phyloP scores from a whole-genome alignment of 2,888 invertebrate species.

The Drosophila stalkeri region DNA sequence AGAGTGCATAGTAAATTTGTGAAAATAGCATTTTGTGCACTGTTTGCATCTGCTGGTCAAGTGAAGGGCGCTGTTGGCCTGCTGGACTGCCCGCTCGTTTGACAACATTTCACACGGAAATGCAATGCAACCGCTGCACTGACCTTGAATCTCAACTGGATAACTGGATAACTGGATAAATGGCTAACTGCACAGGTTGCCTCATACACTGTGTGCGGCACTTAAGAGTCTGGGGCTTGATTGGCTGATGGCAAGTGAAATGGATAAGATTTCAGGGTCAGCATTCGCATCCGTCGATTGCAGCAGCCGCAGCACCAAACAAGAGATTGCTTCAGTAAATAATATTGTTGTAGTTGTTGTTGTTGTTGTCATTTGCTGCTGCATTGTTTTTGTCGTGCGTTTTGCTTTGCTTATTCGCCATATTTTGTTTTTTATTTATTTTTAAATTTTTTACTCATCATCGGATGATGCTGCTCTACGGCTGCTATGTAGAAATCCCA shows the following conservation, averaged over 20 bases:
- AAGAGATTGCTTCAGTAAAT: conserved; percentile 40
- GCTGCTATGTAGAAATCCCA: conserved; percentile 67
- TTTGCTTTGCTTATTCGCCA: conserved; percentile 30
- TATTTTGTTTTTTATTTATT: conserved; percentile 20
- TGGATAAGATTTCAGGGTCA: conserved; percentile 76
- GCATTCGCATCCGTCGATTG: conserved; percentile 42
- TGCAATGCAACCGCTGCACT: conserved; percentile 55
- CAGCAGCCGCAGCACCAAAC: conserved; percentile 32
- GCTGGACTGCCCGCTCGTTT: conserved; percentile 34
- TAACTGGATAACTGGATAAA: conserved; percentile 61
- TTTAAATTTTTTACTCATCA: conserved; percentile 58
- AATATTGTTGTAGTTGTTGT: conserved; percentile 20
- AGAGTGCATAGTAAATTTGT: conserved; percentile 1
- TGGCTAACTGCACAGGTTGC: conserved; percentile 52
- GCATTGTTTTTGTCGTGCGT: conserved; percentile 44
- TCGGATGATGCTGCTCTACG: conserved; percentile 25
- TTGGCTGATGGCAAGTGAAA: conserved; percentile 70
- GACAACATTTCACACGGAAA: conserved; percentile 76
- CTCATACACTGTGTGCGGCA: conserved; percentile 12
- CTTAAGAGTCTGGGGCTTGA: conserved; percentile 27
- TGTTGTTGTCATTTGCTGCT: conserved; percentile 20
- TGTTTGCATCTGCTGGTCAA: conserved; percentile 10
- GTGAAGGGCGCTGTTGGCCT: conserved; percentile 16
- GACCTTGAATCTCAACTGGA: conserved; percentile 74
- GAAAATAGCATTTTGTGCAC: conserved; percentile 61